Base-by-base conservation (phyloP, 2,113 vertebrate species). In the Tyto alba region DNA sequence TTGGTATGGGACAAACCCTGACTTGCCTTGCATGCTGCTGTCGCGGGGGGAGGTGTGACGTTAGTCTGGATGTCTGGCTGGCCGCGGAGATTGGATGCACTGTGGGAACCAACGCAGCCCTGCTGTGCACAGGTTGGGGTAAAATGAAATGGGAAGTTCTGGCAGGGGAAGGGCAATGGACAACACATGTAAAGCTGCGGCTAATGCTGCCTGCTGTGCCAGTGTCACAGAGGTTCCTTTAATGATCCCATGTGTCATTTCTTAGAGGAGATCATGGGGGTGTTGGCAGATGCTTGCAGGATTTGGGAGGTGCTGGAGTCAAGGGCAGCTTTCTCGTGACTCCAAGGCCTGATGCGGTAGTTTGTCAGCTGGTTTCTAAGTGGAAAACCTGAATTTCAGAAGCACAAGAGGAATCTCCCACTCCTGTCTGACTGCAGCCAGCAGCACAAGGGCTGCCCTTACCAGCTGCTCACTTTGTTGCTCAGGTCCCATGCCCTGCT, bases 401-500 rank as follows among this genome's bases (percentile, higher is more conserved):
- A 36, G 32, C 52, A 36, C 18, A 25, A 52, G 57, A 60, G n/a
- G 45, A 34, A 13, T 72, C 36, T 43, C 27, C 55, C 36, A 11
- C 10, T 63, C 22, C 64, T 29, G 52, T 9, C 21, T 2, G 3
- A 7, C 15, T 81, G 76, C 59, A 56, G 18, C 36, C 64, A 71
- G 60, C 67, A 78, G n/a, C 48, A 53, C 1, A 1, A 55, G 43
- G 11, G 10, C 80, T 80, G 68, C 56, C 25, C 1, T 43, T 68
- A 43, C 48, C 47, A 47, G 38, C n/a, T 50, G 21, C 57, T 72
- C 21, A 8, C 59, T 77, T 81, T 36, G 30, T 52, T 56, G 36
- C 43, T 57, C 2, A 2, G 34, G 12, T 48, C 55, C 38, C 0
- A 0, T 1, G 1, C 27, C 32, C 25, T 89, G 29, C 82, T 60